Evolutionary conservation across 2,113 vertebrate species (phyloP).

Genomic region (Thermophis baileyi): DNA sequence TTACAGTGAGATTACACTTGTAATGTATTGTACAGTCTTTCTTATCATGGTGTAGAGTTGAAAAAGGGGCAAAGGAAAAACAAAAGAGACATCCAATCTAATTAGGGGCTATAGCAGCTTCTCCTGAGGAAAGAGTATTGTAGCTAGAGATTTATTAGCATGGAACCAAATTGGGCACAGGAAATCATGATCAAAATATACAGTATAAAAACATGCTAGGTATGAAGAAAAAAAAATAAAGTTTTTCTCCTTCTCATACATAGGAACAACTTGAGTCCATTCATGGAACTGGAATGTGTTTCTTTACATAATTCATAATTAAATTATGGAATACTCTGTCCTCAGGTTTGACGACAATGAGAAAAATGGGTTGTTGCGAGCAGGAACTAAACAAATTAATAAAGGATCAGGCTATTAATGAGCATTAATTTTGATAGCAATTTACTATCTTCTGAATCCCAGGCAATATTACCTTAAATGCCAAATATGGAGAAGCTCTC

Average conservation of each 20-base stretch:
- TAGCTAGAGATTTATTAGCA: background rate
- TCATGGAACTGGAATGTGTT: background rate
- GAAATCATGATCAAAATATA: background rate
- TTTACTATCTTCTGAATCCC: background rate
- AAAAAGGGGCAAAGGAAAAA: background rate
- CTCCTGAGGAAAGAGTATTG: background rate
- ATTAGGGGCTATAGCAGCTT: background rate
- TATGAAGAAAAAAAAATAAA: background rate
- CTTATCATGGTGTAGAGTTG: background rate
- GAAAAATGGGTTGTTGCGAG: background rate
- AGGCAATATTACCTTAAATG: background rate
- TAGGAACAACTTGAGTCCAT: background rate
- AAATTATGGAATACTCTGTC: background rate
- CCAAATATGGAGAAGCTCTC: background rate
- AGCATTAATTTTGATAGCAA: background rate
- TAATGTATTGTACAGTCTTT: background rate
- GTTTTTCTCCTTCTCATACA: background rate
- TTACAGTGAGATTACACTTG: background rate
- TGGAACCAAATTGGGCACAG: background rate
- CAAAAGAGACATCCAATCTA: background rate
- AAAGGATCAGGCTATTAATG: background rate
- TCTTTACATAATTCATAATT: background rate
- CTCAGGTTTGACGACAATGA: background rate
- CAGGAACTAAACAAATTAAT: background rate
- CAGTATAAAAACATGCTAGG: background rate